Conservation (phyloP, 2,888 invertebrate species). For the Cerceris rybyensis region DNA sequence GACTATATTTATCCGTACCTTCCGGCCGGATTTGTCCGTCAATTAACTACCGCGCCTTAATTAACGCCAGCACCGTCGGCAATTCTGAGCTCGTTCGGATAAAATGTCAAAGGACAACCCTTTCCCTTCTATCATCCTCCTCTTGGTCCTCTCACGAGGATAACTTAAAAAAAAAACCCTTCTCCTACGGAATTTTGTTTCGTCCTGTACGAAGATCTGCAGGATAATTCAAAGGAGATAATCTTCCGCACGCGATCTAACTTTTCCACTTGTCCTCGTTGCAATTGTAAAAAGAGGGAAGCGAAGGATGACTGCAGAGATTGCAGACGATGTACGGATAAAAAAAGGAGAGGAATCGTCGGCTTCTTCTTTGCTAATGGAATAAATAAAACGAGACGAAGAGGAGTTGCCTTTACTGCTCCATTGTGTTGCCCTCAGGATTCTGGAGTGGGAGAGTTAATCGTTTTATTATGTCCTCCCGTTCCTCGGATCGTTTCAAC, state of each 20-base stretch:
- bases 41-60: slow-evolving; percentile 65
- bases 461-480: slow-evolving; percentile 60
- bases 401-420: slow-evolving; percentile 44
- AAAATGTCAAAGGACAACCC: slow-evolving; percentile 59
- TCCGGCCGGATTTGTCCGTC: slow-evolving; percentile 57
- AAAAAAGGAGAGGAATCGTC: slow-evolving; percentile 28
- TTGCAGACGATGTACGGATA: slow-evolving; percentile 31
- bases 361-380: slow-evolving; percentile 50
- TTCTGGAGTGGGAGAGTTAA: slow-evolving; percentile 58
- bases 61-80: slow-evolving; percentile 53
- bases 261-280: slow-evolving; percentile 23
- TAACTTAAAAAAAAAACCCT: background rate
- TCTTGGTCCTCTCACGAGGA: background rate
- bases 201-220: slow-evolving; percentile 2
- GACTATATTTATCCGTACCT: slow-evolving; percentile 62
- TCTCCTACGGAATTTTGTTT: background rate
- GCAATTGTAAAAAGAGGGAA: slow-evolving; percentile 11
- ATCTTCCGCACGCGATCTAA: slow-evolving; percentile 25
- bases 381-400: slow-evolving; percentile 62
- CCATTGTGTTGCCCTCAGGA: slow-evolving; percentile 56
- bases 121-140: background rate
- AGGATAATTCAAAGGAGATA: background rate
- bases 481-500: slow-evolving; percentile 27
- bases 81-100: slow-evolving; percentile 38
- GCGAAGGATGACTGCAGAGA: slow-evolving; percentile 2